phyloP scores from a whole-genome alignment of 2,113 vertebrate species.

The Cyprichromis sp. region DNA sequence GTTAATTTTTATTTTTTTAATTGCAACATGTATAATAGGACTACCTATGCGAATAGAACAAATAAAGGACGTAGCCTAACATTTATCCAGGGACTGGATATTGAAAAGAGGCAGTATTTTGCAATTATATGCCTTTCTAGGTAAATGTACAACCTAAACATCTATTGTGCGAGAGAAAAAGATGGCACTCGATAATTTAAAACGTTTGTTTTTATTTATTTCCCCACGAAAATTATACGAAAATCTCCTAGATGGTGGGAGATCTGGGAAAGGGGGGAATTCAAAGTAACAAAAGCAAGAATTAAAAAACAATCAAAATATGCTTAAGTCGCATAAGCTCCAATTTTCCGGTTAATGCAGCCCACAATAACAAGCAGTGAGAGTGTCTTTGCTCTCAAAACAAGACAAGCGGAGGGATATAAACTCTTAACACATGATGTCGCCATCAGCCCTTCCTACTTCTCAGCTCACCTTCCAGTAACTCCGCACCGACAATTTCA shows the following conservation, averaged over 20 bases:
- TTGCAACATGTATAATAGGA: neutral
- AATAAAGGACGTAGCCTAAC: neutral
- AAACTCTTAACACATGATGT: conserved; percentile 56
- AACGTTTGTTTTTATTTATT: neutral
- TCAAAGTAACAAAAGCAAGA: neutral
- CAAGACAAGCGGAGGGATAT: conserved; percentile 67
- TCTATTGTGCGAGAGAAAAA: neutral
- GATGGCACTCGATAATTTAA: neutral
- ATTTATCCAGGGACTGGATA: neutral
- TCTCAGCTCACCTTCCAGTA: conserved; percentile 37
- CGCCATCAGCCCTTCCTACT: conserved; percentile 58
- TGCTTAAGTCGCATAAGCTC: neutral
- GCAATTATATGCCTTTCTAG: neutral
- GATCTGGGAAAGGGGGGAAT: neutral
- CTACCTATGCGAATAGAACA: neutral
- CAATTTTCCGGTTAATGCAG: neutral
- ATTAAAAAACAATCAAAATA: neutral
- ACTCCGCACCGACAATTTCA: conserved; percentile 21
- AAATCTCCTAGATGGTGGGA: neutral
- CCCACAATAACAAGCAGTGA: neutral
- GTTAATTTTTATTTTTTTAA: neutral
- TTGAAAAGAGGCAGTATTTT: neutral
- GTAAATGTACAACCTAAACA: neutral
- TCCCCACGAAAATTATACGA: neutral
- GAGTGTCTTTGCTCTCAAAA: conserved; percentile 2